phyloP scores from a whole-genome alignment of 2,113 vertebrate genomes.

The Zonotrichia leucophrys region DNA sequence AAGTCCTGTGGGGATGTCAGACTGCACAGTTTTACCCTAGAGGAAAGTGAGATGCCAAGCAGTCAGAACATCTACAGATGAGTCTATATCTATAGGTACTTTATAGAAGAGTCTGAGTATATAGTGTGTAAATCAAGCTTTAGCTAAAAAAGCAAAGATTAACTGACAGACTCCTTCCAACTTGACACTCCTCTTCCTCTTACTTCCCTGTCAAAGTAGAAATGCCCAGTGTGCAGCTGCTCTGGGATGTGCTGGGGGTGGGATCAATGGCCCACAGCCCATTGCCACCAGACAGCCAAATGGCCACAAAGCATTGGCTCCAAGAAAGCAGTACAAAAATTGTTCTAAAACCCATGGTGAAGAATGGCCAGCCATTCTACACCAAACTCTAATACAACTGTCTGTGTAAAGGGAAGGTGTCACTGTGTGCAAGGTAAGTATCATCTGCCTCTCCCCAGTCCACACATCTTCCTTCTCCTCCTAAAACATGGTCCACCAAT shows the following conservation, averaged over 20 bases:
- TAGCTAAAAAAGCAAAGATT: not conserved
- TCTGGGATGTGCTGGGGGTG: accelerated
- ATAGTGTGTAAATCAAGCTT: not conserved
- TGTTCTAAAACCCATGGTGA: not conserved
- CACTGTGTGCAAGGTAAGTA: not conserved
- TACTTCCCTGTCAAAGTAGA: not conserved
- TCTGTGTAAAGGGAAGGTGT: not conserved
- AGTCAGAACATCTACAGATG: not conserved
- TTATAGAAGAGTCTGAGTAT: not conserved
- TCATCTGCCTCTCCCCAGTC: not conserved
- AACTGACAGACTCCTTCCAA: not conserved
- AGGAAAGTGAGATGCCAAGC: not conserved
- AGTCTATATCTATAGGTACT: not conserved
- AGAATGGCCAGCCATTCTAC: accelerated
- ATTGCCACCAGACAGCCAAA: not conserved
- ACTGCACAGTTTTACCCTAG: not conserved
- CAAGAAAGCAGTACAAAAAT: not conserved
- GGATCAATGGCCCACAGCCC: not conserved
- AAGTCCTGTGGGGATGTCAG: not conserved
- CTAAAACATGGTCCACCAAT: not conserved
- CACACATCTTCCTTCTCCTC: not conserved
- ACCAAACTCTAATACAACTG: not conserved
- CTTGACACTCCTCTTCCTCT: not conserved
- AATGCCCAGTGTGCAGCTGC: not conserved
- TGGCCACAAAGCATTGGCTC: not conserved